Base-by-base conservation (phyloP, 2,113 vertebrate genomes). In the Xyliphius kryptos region DNA sequence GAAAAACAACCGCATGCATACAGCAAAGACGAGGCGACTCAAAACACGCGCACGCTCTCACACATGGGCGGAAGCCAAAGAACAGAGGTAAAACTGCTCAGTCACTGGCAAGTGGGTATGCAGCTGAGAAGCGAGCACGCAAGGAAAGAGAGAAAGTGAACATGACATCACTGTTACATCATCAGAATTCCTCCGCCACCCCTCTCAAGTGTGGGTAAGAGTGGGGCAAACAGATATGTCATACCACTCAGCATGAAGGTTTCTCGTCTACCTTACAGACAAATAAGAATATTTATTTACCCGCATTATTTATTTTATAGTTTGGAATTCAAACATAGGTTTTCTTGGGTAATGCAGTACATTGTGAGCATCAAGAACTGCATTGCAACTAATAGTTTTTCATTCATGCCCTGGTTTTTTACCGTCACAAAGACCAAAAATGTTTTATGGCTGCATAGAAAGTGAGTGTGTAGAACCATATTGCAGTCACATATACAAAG, bases 1-100 rank as follows among this genome's bases (percentile, higher is more conserved):
- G n/a, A n/a, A n/a, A n/a, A n/a, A n/a, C 56, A 16, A 19, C 58
- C n/a, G 54, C 66, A 54, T 11, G 49, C n/a, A 15, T 40, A 62
- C 55, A 51, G 78, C 70, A 77, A 72, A 71, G 80, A 74, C 75
- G 53, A 71, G 68, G 74, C 78, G 70, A 79, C 78, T 63, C 79
- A 61, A 72, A 71, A 80, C n/a, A 53, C 65, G 57, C 46, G 52
- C 63, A 49, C 55, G 54, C 63, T 49, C 48, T 20, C 40, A 79
- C 62, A 69, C 69, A 21, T 69, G 68, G 75, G 76, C 60, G 67
- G 47, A 73, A 79, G 77, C 76, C 69, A 65, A 54, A 79, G 81
- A 65, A 41, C 70, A 80, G 77, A 73, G 74, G 75, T 79, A 83
- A 82, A 82, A 70, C 48, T 69, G 72, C 80, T 81, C 71, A 74